Evolutionary conservation across 2,888 invertebrate genomes (phyloP), one percentile per base, ranked within the genome.

Genomic region (Drosophila setosimentum): DNA sequence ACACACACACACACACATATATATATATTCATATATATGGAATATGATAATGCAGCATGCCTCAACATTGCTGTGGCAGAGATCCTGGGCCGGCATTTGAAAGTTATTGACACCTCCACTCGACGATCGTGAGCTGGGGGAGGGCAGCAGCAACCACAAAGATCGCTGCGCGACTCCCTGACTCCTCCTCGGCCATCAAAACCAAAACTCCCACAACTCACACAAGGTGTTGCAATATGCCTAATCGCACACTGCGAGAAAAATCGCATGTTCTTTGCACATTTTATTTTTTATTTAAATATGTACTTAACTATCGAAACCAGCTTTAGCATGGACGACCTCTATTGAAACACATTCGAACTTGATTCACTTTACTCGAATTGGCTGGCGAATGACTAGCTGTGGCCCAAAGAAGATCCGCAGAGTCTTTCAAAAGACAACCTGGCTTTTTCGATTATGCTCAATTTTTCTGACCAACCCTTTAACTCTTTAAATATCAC

Each of bases 91-190:
- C 55, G 57, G 67, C 86, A 88, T 87, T 88, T 83, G 88, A 87
- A 88, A 87, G 87, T 84, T 87, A 87, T 87, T 87, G 87, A 87
- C 88, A 87, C 87, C 88, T 88, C 75, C 82, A 29, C 50, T 35
- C 53, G 18, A 18, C 45, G 68, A 88, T 87, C 88, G 80, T 83
- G 83, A 71, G 64, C 57, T 73, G 77, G 65, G 71, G 70, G 61
- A 77, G 70, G 50, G 42, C 67, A 61, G 71, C 70, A 37, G 18
- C 21, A 57, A 21, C 55, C 29, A 40, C 40, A 42, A 4, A 60
- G 66, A 68, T 68, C 60, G 37, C 21, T 29, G 16, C 42, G 24
- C 24, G 13, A 42, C 55, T 40, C 62, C 40, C 24, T 49, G 27
- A 50, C 60, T 49, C 32, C 60, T 49, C 32, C 30, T 57, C 48